Percentiles rank a stretch among this genome's conserved stretches.
Conservation (phyloP, 2,797 vertebrate genomes). For the Tamandua tetradactyla region DNA sequence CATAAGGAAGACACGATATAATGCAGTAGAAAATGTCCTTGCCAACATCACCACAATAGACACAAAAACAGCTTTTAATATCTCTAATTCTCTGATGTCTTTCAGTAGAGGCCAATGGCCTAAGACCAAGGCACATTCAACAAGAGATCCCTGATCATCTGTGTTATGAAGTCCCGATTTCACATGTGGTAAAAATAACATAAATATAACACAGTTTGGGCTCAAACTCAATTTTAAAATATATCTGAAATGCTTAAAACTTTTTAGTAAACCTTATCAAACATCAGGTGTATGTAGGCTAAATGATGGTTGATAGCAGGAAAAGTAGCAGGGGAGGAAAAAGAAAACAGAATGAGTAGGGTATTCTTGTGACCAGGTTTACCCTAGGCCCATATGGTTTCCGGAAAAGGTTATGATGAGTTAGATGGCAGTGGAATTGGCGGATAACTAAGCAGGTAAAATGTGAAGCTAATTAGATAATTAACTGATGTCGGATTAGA, state of each 20-base stretch:
- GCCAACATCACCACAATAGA: not conserved
- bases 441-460: not conserved
- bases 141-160: not conserved
- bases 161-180: conserved; percentile 25
- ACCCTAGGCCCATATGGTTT: not conserved
- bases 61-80: conserved; percentile 3
- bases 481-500: not conserved
- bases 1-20: not conserved
- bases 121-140: not conserved
- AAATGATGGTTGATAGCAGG: not conserved
- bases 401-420: not conserved
- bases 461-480: conserved; percentile 4
- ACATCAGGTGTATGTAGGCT: not conserved
- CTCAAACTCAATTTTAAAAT: conserved; percentile 47
- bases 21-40: not conserved
- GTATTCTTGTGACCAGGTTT: not conserved
- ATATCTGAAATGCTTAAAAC: not conserved
- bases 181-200: not conserved
- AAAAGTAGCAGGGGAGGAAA: not conserved
- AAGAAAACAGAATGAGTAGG: not conserved
- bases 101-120: not conserved
- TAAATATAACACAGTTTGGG: not conserved
- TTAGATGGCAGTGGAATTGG: not conserved
- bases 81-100: not conserved
- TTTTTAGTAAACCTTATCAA: not conserved